phyloP scores from a whole-genome alignment of 1,140 invertebrate species.

The Drosophila truncata region DNA sequence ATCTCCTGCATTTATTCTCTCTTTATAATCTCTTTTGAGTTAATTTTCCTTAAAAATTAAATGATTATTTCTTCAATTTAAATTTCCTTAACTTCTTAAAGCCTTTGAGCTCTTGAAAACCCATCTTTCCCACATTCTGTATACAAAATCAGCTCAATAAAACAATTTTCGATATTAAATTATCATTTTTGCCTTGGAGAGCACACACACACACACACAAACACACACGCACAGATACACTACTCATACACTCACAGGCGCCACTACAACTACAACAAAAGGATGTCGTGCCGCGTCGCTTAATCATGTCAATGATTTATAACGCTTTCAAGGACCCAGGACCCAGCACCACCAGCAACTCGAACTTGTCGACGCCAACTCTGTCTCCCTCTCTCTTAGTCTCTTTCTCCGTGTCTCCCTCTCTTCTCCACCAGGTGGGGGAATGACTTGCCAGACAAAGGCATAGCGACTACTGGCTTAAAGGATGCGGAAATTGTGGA shows the following conservation, averaged over 20 bases:
- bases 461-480: slow-evolving; percentile 56
- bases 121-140: neutral
- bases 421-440: slow-evolving; percentile 22
- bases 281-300: slow-evolving; percentile 79
- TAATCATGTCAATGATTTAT: slow-evolving; percentile 84
- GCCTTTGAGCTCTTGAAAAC: neutral
- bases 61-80: neutral
- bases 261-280: slow-evolving; percentile 66
- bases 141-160: slow-evolving; percentile 74
- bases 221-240: slow-evolving; percentile 13
- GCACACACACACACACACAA: slow-evolving; percentile 23
- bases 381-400: neutral
- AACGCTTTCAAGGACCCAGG: slow-evolving; percentile 82
- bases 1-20: too few relatives aligned
- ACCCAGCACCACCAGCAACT: slow-evolving; percentile 68
- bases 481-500: slow-evolving; percentile 14
- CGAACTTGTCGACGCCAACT: slow-evolving; percentile 77
- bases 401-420: neutral
- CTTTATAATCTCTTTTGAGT: neutral
- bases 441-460: slow-evolving; percentile 65
- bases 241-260: neutral
- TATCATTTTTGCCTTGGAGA: slow-evolving; percentile 57
- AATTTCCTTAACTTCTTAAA: slow-evolving; percentile 1
- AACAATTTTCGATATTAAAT: slow-evolving; percentile 82
- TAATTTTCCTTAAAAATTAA: neutral